Base-by-base conservation (phyloP, 2,113 vertebrate species). In the Trogon melanurus region DNA sequence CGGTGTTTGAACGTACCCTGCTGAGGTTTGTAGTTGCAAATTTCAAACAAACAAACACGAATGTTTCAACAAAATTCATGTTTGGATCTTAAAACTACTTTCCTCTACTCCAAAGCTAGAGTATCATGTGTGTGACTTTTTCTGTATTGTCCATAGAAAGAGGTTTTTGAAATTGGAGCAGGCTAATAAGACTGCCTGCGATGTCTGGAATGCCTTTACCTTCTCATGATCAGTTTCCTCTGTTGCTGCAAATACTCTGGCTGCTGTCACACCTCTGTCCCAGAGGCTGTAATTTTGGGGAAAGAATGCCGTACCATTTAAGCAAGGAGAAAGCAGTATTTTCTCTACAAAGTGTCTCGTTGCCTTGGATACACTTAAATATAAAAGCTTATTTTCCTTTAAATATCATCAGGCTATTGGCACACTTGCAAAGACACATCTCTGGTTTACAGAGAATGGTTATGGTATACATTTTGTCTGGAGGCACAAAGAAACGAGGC, bases 371-470 rank as follows among this genome's bases (percentile, higher is more conserved):
- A n/a, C 20, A 4, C 5, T 82, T 65, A 25, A 89, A 22, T 26
- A 16, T 26, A 38, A 71, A 45, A 62, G 14, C 16, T 56, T 3
- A 11, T 36, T 73, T 88, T 78, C 45, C 58, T 71, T 57, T 29
- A 10, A 36, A 13, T 45, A 3, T 10, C 19, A 9, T 32, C 8
- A 5, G 4, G 20, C 27, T 44, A 0, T 14, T 36, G 14, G 27
- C n/a, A n/a, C 12, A 5, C 6, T 36, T 60, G 11, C 27, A 47
- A 53, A 51, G 32, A 34, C 7, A 79, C 36, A 9, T 5, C 75
- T 57, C 51, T 73, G 57, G 17, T 18, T 61, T 79, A 5, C 34
- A 30, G 30, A 26, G 16, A 53, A 20, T 10, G 5, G 16, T 30
- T 6, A 3, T 8, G 10, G 20, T 67, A 1, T 20, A 8, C 20